These are phyloP conservation scores for Lingula anatina DNA, from an alignment of 2,888 invertebrate genomes.

Conservation along the genomic window DNA sequence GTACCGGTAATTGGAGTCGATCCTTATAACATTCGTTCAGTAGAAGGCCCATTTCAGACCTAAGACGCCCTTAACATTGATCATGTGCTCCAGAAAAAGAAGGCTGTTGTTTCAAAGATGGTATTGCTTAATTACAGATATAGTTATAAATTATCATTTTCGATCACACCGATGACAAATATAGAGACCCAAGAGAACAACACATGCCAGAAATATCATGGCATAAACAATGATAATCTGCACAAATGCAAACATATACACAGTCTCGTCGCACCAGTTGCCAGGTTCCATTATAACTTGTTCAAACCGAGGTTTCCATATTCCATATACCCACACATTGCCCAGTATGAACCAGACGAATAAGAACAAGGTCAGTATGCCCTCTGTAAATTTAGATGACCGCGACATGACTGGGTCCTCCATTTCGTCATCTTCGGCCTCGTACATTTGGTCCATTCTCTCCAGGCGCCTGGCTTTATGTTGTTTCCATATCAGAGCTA, in stretches of 20 bases:
- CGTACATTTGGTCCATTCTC: conserved; percentile 24
- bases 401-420: conserved; percentile 50
- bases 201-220: conserved; percentile 52
- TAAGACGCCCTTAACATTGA: too few species aligned
- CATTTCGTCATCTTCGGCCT: conserved; percentile 30
- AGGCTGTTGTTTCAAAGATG: too few species aligned
- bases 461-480: conserved; percentile 58
- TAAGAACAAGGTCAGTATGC: conserved; percentile 66
- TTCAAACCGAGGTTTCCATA: conserved; percentile 72
- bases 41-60: too few species aligned
- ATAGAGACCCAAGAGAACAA: conserved; percentile 18
- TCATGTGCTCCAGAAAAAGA: too few species aligned
- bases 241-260: conserved; percentile 71
- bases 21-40: too few species aligned
- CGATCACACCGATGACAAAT: conserved; percentile 24
- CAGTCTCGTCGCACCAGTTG: conserved; percentile 72
- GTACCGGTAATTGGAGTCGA: too few species aligned
- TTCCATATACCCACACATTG: conserved; percentile 72
- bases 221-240: conserved; percentile 70
- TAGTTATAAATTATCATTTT: too few species aligned
- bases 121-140: too few species aligned
- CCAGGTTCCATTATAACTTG: conserved; percentile 71
- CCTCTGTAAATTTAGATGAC: conserved; percentile 63
- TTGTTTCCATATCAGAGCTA: conserved; percentile 62
- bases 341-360: conserved; percentile 72